These are phyloP conservation scores for Laspeyria flexula DNA, from an alignment of 2,888 invertebrate species.

Conservation along the genomic window DNA sequence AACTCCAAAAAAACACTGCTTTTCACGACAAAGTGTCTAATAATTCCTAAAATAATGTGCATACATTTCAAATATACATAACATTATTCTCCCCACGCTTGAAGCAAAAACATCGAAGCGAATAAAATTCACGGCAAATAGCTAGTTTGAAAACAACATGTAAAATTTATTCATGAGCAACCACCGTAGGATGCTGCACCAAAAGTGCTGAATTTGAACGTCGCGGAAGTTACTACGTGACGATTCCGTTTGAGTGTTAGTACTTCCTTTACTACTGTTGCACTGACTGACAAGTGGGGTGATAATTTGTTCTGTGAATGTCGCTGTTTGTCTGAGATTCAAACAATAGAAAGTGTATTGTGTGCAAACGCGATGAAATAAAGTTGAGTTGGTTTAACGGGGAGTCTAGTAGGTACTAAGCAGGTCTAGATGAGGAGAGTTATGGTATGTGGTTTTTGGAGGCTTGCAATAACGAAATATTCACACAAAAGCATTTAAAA, in stretches of 20 bases:
- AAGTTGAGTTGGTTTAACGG: too few species aligned
- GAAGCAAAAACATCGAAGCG: conserved; percentile 19
- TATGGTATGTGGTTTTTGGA: too few species aligned
- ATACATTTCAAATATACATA: conserved; percentile 9
- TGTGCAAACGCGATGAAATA: neutral
- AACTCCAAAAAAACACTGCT: neutral
- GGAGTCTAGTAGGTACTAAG: too few species aligned
- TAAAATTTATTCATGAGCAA: conserved; percentile 58
- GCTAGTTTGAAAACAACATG: conserved; percentile 49
- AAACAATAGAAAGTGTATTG: neutral
- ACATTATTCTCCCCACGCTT: conserved; percentile 4
- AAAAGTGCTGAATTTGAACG: conserved; percentile 60
- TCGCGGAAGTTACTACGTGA: conserved; percentile 54
- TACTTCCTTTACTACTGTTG: conserved; percentile 33
- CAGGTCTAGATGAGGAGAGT: too few species aligned
- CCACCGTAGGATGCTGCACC: conserved; percentile 46
- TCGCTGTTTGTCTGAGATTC: neutral
- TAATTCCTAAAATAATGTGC: conserved; percentile 1
- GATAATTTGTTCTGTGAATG: conserved; percentile 12
- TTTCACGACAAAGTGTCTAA: neutral
- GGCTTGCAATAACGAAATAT: too few species aligned
- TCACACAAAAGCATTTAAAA: too few species aligned
- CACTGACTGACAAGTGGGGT: conserved; percentile 9
- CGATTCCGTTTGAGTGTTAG: conserved; percentile 47
- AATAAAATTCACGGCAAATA: conserved; percentile 35